Conservation (phyloP, 2,888 invertebrate genomes). For the Parapristionchus giblindavisi region DNA sequence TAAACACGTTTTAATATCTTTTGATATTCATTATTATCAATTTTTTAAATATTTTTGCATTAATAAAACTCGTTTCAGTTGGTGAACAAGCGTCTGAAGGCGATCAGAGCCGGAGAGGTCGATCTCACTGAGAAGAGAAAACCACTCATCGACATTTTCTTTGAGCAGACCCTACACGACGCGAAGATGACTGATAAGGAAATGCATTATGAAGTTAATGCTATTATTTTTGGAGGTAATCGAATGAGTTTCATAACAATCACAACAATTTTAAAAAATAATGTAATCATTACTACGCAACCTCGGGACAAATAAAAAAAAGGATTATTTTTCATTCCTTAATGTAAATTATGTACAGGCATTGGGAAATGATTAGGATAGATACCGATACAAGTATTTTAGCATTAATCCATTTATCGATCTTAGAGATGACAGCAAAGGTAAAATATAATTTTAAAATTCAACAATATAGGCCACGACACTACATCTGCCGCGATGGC, state of each 20-base stretch:
- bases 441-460: too few species aligned
- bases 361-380: too few species aligned
- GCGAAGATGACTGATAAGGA: slow-evolving; percentile 68
- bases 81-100: background rate
- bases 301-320: too few species aligned
- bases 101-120: background rate
- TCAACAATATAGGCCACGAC: too few species aligned
- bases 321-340: too few species aligned
- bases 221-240: slow-evolving; percentile 71
- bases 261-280: too few species aligned
- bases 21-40: background rate
- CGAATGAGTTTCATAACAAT: too few species aligned
- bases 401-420: too few species aligned
- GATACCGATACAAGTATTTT: too few species aligned
- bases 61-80: background rate
- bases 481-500: slow-evolving; percentile 41
- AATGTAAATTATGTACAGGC: too few species aligned
- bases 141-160: slow-evolving; percentile 72
- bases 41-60: background rate
- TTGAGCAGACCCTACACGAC: slow-evolving; percentile 68
- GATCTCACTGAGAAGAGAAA: slow-evolving; percentile 41
- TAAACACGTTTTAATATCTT: slow-evolving; percentile 50
- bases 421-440: too few species aligned
- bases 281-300: too few species aligned
- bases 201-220: slow-evolving; percentile 73